Evolutionary conservation across 1,140 invertebrate species (phyloP).

Genomic region (Aphidius ervi): DNA sequence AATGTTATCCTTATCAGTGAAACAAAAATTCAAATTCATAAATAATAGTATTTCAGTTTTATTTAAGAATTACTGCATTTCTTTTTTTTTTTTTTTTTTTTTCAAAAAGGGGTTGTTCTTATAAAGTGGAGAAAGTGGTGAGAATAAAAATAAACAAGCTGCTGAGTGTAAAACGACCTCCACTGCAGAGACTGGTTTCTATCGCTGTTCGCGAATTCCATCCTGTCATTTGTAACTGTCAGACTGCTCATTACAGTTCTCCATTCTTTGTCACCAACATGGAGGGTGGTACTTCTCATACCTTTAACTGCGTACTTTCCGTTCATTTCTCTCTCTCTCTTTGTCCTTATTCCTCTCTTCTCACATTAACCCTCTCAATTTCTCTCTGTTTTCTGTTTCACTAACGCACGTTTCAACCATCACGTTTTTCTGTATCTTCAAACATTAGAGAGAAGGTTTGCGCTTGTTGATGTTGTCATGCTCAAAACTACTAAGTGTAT

Average conservation of each 20-base stretch:
- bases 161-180: no score
- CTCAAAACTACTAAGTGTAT: no score
- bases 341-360: conserved; percentile 41
- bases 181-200: conserved; percentile 36
- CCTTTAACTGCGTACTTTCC: conserved; percentile 23
- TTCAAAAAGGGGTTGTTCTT: conserved; percentile 30
- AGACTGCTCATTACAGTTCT: conserved; percentile 55
- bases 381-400: conserved; percentile 46
- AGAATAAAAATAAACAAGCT: no score
- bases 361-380: conserved; percentile 52
- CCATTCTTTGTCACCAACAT: conserved; percentile 46
- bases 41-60: no score
- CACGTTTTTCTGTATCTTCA: no score
- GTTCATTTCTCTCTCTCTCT: conserved; percentile 8
- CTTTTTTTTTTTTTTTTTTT: conserved; percentile 29
- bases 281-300: conserved; percentile 18
- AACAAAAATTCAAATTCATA: no score
- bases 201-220: conserved; percentile 54
- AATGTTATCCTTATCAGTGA: no score
- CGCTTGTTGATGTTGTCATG: no score
- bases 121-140: no score
- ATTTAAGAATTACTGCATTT: no score
- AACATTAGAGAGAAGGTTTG: no score
- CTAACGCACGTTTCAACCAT: no score
- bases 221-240: conserved; percentile 57